These are phyloP conservation scores for Megaceryle torquata DNA, from an alignment of 2,113 vertebrate genomes.

Conservation along the genomic window DNA sequence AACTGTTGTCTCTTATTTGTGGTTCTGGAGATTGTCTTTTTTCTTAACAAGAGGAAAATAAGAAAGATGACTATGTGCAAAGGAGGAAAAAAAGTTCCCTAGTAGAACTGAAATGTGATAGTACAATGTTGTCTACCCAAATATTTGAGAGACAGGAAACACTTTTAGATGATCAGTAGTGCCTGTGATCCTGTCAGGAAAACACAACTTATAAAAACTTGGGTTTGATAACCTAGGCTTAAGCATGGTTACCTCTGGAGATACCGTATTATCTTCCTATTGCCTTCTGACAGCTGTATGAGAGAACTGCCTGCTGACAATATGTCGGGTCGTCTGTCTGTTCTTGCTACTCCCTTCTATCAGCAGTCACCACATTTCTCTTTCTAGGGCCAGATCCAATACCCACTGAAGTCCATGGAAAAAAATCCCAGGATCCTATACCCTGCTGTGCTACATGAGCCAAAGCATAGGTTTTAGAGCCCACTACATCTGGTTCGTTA, in stretches of 20 bases:
- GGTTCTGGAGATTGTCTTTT: neutral
- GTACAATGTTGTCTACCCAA: neutral
- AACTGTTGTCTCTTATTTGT: neutral
- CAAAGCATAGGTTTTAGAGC: neutral
- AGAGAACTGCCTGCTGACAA: neutral
- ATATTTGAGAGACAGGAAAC: neutral
- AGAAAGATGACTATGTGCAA: neutral
- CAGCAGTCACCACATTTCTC: neutral
- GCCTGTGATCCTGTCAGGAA: neutral
- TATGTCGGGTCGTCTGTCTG: accelerated
- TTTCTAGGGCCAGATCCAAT: neutral
- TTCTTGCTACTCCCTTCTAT: neutral
- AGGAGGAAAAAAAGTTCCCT: neutral
- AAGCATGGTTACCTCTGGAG: neutral
- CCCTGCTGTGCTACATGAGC: neutral
- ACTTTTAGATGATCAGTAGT: neutral
- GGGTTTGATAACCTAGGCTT: neutral
- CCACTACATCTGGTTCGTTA: neutral
- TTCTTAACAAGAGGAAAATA: neutral
- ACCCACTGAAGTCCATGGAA: neutral
- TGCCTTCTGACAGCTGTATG: neutral
- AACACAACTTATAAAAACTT: neutral
- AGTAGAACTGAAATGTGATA: neutral
- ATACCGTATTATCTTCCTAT: neutral
- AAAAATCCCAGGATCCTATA: neutral